Evolutionary conservation across 2,888 invertebrate genomes (phyloP), one percentile per base, ranked within the genome.

Genomic region (Ophion slaviceki): DNA sequence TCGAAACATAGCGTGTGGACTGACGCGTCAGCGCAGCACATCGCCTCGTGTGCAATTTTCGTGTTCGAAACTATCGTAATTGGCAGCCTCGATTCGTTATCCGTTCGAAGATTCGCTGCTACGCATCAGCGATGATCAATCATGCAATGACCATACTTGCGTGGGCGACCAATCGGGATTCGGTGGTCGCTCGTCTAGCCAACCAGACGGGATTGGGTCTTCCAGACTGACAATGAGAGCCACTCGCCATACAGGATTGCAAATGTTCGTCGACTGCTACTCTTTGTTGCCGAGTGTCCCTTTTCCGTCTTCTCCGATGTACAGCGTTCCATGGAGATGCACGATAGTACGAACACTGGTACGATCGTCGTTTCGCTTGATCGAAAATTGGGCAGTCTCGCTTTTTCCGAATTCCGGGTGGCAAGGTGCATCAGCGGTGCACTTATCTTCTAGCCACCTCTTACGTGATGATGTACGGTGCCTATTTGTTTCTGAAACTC

Each of bases 371-470:
- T n/a, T 72, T 75, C 72, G 36, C 20, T 66, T 45, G 61, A 75
- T 66, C 70, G 78, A 72, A 87, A 86, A 77, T 86, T 80, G 71
- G 64, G n/a, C 81, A 87, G 71, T 84, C 71, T 57, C 36, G 28
- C 66, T 40, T 62, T 72, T 76, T 61, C 32, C 40, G 20, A 4
- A 24, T 57, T 28, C 62, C 64, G 70, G 45, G 20, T 59, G 45
- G 62, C 20, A 32, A 24, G 20, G 66, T 20, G 47, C 7, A 36
- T 28, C 17, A 61, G 32, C 36, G 57, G 53, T 11, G 32, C 2
- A 24, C 28, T 61, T 40, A 14, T 47, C 75, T 24, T 28, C 28
- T 32, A 47, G 40, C 68, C 70, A 82, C 77, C 80, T 83, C 72
- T 74, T 20, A 79, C 66, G 66, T 66, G 36, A 53, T 47, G 32